A percentile compares a stretch with the other conserved stretches of the same genome.
These are phyloP conservation scores for Urosaurus nigricauda DNA, from an alignment of 2,797 vertebrate species.

Conservation along the genomic window DNA sequence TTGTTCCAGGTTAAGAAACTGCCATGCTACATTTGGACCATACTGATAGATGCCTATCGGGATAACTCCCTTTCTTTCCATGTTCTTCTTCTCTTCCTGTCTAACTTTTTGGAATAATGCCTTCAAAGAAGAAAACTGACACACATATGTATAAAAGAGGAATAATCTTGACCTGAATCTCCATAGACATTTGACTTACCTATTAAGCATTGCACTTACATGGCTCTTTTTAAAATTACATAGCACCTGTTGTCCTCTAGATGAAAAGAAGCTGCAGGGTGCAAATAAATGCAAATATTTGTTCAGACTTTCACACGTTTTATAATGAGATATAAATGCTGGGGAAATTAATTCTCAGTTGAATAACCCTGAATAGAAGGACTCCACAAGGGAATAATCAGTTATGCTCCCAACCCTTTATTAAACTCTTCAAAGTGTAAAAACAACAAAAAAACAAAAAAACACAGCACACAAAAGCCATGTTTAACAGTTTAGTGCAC, in stretches of 20 bases:
- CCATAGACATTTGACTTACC: background rate
- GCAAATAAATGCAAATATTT: constrained; percentile 48
- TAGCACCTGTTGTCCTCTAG: constrained; percentile 29
- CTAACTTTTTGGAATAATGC: background rate
- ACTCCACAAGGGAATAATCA: constrained; percentile 22
- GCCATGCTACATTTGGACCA: background rate
- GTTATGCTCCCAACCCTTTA: constrained; percentile 25
- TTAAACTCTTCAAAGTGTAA: constrained; percentile 45
- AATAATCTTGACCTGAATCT: constrained; percentile 8
- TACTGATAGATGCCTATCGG: background rate
- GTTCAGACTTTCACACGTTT: constrained; percentile 38
- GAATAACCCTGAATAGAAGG: constrained; percentile 21
- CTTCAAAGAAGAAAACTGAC: background rate
- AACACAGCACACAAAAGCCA: background rate
- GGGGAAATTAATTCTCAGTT: constrained; percentile 60
- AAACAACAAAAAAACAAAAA: no score
- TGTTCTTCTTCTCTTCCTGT: background rate
- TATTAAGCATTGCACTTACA: constrained; percentile 11
- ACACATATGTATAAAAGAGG: background rate
- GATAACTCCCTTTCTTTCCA: background rate
- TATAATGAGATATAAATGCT: constrained; percentile 51
- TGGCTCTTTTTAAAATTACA: constrained; percentile 7
- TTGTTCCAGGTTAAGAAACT: background rate
- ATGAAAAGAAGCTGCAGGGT: constrained; percentile 20
- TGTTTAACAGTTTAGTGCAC: constrained; percentile 53